Evolutionary conservation across 2,797 vertebrate species (phyloP).

Genomic region (Diplodus sargus): DNA sequence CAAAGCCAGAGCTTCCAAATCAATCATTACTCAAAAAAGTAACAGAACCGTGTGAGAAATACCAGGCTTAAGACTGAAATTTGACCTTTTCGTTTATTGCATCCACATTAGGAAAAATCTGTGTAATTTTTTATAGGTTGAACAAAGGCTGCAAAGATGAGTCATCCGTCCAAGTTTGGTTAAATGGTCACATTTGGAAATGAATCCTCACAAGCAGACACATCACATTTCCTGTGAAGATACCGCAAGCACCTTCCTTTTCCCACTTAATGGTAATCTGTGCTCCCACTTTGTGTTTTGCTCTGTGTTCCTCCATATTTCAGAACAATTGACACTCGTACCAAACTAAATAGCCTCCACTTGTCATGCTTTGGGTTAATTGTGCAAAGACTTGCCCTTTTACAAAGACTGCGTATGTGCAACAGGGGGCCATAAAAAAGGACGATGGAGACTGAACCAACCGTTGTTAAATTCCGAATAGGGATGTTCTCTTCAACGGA

Average conservation of each 20-base stretch:
- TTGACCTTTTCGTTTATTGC: conserved; percentile 1
- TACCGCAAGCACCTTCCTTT: neutral
- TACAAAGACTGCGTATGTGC: conserved; percentile 9
- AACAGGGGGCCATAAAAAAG: conserved; percentile 9
- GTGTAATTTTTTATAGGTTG: conserved; percentile 6
- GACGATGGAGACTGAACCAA: conserved; percentile 2
- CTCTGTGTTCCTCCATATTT: conserved; percentile 16
- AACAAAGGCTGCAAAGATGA: conserved; percentile 4
- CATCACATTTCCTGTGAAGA: neutral
- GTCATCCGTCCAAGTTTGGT: neutral
- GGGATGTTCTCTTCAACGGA: neutral
- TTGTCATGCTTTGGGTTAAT: conserved; percentile 34
- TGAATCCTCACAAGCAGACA: neutral
- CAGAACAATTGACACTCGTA: conserved; percentile 19
- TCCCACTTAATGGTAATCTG: neutral
- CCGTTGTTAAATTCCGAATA: neutral
- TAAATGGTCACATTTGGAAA: conserved; percentile 3
- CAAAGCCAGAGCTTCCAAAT: neutral
- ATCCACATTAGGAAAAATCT: neutral
- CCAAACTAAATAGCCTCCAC: conserved; percentile 2
- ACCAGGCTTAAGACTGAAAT: neutral
- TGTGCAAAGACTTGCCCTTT: conserved; percentile 33
- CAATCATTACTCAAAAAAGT: neutral
- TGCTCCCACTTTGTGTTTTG: conserved; percentile 8
- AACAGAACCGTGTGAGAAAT: neutral